Conservation (phyloP, 37 sponge, comb jelly and placozoan species). For the Lycopodina hypogea region DNA sequence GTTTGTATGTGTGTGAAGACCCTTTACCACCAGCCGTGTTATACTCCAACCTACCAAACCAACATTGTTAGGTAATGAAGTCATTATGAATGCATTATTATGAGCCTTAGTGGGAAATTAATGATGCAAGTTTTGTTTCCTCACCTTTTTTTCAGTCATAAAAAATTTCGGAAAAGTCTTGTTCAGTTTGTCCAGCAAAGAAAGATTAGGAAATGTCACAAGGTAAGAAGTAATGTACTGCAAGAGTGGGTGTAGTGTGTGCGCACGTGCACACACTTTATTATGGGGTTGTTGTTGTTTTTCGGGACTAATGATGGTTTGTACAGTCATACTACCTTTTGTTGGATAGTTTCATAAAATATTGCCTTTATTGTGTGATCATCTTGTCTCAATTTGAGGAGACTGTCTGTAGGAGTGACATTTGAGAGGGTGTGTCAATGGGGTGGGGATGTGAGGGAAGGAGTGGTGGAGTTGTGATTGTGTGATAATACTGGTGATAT, state of each 20-base stretch:
- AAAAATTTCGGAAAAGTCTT: slow-evolving; percentile 24
- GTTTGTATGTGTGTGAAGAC: slow-evolving; percentile 13
- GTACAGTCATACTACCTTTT: too few species aligned
- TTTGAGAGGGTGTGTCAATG: too few species aligned
- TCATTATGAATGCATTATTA: background rate
- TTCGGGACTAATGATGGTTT: too few species aligned
- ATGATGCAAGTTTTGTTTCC: background rate
- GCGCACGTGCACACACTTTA: background rate
- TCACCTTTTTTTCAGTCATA: slow-evolving; percentile 27
- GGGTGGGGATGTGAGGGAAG: too few species aligned
- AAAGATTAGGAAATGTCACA: slow-evolving; percentile 31
- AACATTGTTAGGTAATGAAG: slow-evolving; percentile 34
- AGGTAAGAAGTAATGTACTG: slow-evolving; percentile 24
- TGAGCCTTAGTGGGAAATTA: background rate
- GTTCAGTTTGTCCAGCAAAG: slow-evolving; percentile 28
- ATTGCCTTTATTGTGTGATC: too few species aligned
- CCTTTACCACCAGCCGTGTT: slow-evolving; percentile 68
- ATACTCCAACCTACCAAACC: slow-evolving; percentile 45
- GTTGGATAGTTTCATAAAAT: too few species aligned
- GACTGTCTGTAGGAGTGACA: too few species aligned
- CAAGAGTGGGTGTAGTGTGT: background rate
- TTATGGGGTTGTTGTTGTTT: too few species aligned
- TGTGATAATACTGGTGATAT: too few species aligned
- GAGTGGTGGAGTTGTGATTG: too few species aligned
- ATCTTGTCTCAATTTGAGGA: too few species aligned